A percentile compares a stretch with the other conserved stretches of the same genome.
Conservation (phyloP, 2,797 vertebrate genomes). For the Sebastolobus altivelis region DNA sequence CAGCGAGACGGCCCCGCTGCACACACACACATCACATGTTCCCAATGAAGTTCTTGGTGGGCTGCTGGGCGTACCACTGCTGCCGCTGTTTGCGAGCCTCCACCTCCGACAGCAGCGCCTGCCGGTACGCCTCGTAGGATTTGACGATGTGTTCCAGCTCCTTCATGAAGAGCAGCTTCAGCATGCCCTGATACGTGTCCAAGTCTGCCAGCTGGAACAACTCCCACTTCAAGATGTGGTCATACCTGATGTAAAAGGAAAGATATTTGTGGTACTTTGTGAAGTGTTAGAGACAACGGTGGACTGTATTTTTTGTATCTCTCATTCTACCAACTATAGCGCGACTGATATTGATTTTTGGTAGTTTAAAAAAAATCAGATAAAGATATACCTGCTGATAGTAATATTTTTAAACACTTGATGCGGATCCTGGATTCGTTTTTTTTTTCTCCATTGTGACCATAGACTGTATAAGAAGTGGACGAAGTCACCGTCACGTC, state of each 20-base stretch:
- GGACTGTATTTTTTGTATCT: background rate
- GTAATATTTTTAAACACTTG: background rate
- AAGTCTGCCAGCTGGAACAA: slow-evolving; percentile 98
- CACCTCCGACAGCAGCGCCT: slow-evolving; percentile 93
- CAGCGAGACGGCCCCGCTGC: slow-evolving; percentile 13
- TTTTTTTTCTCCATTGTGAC: too few relatives aligned
- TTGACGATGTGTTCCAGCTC: slow-evolving; percentile 98
- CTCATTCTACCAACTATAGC: background rate
- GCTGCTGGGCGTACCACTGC: slow-evolving; percentile 95
- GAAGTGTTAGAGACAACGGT: background rate
- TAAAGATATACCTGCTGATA: too few relatives aligned
- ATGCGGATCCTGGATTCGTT: background rate
- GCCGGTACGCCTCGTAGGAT: slow-evolving; percentile 96
- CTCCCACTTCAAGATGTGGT: slow-evolving; percentile 99
- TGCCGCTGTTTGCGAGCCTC: slow-evolving; percentile 95
- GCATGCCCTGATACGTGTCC: slow-evolving; percentile 99
- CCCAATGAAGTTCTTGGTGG: slow-evolving; percentile 88
- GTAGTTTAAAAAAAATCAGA: too few relatives aligned
- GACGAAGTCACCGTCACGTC: too few relatives aligned
- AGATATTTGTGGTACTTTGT: background rate
- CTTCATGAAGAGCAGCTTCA: slow-evolving; percentile 99
- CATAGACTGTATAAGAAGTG: too few relatives aligned
- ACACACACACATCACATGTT: slow-evolving; percentile 79
- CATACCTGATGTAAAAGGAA: slow-evolving; percentile 86
- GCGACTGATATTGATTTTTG: too few relatives aligned